phyloP scores from a whole-genome alignment of 2,888 invertebrate genomes.

The Tipula vernalis region DNA sequence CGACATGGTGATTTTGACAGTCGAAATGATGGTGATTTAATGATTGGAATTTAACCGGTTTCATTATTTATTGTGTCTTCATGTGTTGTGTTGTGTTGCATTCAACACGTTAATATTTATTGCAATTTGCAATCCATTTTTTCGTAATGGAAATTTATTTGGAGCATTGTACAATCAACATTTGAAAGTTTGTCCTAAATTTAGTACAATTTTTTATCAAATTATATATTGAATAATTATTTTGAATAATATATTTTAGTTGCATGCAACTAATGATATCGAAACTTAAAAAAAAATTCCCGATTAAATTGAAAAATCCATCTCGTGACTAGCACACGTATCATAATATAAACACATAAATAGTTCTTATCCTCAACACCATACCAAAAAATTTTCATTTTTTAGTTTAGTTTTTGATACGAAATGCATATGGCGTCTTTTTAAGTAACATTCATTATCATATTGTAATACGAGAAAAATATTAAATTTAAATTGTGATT shows the following conservation, averaged over 20 bases:
- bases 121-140: not conserved
- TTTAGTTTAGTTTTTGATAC: conserved; percentile 1
- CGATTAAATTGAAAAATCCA: not conserved
- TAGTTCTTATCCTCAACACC: not conserved
- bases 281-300: not conserved
- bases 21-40: not conserved
- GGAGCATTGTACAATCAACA: not conserved
- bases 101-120: not conserved
- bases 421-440: conserved; percentile 15
- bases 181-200: not conserved
- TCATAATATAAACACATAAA: not conserved
- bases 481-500: conserved; percentile 23
- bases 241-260: not conserved
- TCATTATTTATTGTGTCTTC: not conserved
- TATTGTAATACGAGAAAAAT: conserved; percentile 8
- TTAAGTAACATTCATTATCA: conserved; percentile 13
- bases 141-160: not conserved
- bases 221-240: not conserved
- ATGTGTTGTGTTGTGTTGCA: not conserved
- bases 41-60: not conserved
- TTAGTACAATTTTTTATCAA: not conserved
- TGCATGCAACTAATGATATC: not conserved
- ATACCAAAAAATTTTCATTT: not conserved
- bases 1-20: not conserved
- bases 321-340: not conserved